Evolutionary conservation across 2,113 vertebrate genomes (phyloP).

Genomic region (Macaca mulatta): DNA sequence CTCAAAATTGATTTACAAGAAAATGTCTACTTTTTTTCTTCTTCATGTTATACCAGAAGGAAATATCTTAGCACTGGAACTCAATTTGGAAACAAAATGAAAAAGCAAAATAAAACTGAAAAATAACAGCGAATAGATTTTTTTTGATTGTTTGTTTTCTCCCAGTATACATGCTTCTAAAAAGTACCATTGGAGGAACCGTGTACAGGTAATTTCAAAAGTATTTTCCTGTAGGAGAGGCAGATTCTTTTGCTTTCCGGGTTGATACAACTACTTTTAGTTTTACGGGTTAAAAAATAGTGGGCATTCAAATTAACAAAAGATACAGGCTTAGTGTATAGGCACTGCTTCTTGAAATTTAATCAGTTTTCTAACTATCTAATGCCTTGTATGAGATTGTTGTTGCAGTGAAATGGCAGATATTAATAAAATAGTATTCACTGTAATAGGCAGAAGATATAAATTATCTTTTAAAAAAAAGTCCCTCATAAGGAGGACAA

Average conservation of each 20-base stretch:
- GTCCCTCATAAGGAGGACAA: no score
- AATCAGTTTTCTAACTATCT: neutral
- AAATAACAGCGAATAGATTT: conserved; percentile 51
- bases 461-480: neutral
- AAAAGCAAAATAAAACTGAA: conserved; percentile 75
- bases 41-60: conserved; percentile 40
- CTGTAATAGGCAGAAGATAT: neutral
- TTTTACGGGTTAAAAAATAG: conserved; percentile 53
- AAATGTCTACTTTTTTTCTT: conserved; percentile 38
- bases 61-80: conserved; percentile 61
- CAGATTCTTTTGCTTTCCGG: conserved; percentile 10
- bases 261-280: neutral
- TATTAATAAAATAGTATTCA: neutral
- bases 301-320: neutral
- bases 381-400: neutral
- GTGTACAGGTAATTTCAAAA: conserved; percentile 51
- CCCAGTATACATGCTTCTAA: neutral
- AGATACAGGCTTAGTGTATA: neutral
- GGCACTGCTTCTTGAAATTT: neutral
- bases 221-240: conserved; percentile 24
- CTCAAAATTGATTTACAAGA: conserved; percentile 60
- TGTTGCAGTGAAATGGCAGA: neutral
- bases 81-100: conserved; percentile 70
- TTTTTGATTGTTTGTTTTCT: neutral
- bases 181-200: conserved; percentile 46